Percentiles rank a stretch among this genome's conserved stretches.
Evolutionary conservation across 2,888 invertebrate genomes (phyloP).

Genomic region (Cryptus armator): DNA sequence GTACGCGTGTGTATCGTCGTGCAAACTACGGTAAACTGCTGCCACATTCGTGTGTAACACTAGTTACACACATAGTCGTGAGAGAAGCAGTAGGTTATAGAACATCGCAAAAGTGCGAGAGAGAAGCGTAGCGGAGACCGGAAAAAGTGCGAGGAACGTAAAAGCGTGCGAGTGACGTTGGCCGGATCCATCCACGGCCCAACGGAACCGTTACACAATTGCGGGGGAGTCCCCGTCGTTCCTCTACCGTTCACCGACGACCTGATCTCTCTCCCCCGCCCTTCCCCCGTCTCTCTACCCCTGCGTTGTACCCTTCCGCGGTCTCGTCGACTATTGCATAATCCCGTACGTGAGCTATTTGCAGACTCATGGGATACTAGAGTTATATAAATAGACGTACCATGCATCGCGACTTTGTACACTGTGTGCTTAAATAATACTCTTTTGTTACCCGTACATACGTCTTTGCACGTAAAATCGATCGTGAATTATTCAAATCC

Average conservation of each 20-base stretch:
- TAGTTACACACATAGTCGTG: background rate
- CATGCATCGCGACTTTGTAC: constrained; percentile 24
- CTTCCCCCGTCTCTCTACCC: background rate
- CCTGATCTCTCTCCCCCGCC: constrained; percentile 10
- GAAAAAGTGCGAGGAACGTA: constrained; percentile 62
- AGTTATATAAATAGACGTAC: constrained; percentile 53
- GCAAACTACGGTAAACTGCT: constrained; percentile 17
- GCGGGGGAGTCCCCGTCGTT: constrained; percentile 62
- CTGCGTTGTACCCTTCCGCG: constrained; percentile 41
- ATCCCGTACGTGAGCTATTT: constrained; percentile 52
- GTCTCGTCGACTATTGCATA: constrained; percentile 62
- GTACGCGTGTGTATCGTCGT: background rate
- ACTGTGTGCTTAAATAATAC: background rate
- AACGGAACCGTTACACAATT: constrained; percentile 69
- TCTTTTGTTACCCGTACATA: too few relatives aligned
- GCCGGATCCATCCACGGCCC: constrained; percentile 68
- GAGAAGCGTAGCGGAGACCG: constrained; percentile 26
- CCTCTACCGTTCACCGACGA: constrained; percentile 27
- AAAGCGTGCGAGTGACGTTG: constrained; percentile 68
- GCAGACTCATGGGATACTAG: constrained; percentile 46
- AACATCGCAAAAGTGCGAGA: constrained; percentile 50
- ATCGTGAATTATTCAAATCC: background rate
- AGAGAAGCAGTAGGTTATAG: constrained; percentile 17
- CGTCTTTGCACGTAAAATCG: too few relatives aligned
- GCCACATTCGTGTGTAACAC: constrained; percentile 24